These are phyloP conservation scores for Ophion ventricosus DNA, from an alignment of 2,888 invertebrate species.

Conservation along the genomic window DNA sequence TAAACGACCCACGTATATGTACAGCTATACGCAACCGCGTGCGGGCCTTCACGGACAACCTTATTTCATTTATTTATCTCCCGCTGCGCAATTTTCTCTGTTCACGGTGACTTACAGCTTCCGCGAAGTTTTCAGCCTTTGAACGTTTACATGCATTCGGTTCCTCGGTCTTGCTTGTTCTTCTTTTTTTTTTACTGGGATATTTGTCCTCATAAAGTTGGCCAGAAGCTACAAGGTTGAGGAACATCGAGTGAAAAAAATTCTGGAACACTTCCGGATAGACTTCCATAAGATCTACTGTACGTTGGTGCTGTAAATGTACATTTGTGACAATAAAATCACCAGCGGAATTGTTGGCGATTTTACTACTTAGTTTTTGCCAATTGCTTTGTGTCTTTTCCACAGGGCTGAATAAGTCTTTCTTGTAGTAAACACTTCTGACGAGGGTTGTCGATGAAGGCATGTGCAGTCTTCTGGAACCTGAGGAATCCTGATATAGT, in stretches of 20 bases:
- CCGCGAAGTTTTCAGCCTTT: conserved; percentile 28
- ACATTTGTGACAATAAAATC: neutral
- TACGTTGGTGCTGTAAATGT: neutral
- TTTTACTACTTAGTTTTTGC: too few species aligned
- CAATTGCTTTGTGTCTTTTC: too few species aligned
- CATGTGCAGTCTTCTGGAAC: too few species aligned
- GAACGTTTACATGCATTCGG: neutral
- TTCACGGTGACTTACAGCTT: conserved; percentile 45
- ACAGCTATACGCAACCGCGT: neutral
- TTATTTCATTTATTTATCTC: conserved; percentile 56
- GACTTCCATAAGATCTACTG: neutral
- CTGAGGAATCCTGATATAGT: too few species aligned
- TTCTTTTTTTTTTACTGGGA: neutral
- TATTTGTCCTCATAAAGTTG: neutral
- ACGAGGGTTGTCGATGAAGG: too few species aligned
- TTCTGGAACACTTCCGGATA: neutral
- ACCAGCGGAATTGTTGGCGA: neutral
- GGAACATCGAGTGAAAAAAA: neutral
- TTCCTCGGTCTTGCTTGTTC: neutral
- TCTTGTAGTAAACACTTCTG: too few species aligned
- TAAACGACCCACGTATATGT: conserved; percentile 57
- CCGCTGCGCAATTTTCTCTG: conserved; percentile 36
- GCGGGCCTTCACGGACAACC: conserved; percentile 1
- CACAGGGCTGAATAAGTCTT: too few species aligned
- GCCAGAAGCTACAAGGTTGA: neutral